Conservation (phyloP, 1,140 invertebrate genomes). For the Macrotrachela quadricornifera region DNA sequence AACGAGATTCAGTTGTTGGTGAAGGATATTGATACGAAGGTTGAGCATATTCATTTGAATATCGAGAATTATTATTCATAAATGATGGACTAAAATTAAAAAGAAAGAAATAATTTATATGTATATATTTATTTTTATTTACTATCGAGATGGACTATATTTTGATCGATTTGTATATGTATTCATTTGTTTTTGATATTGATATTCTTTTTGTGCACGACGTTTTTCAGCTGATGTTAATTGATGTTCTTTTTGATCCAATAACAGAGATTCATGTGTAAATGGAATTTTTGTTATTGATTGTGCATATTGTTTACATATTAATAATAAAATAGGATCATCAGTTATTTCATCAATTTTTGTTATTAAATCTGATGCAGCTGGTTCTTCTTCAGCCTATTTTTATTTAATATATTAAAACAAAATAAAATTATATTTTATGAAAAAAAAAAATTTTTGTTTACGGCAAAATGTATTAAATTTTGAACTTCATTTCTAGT, state of each 20-base stretch:
- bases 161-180: too few species aligned
- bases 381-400: conserved; percentile 18
- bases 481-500: conserved; percentile 81
- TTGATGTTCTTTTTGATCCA: conserved; percentile 83
- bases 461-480: conserved; percentile 69
- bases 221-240: conserved; percentile 79
- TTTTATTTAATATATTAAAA: too few species aligned
- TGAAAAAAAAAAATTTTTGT: conserved; percentile 34
- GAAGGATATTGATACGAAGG: too few species aligned
- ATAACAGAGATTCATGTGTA: conserved; percentile 78
- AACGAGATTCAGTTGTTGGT: too few species aligned
- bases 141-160: too few species aligned
- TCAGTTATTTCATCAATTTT: conserved; percentile 11
- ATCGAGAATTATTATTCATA: too few species aligned
- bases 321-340: conserved; percentile 16
- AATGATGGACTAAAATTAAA: too few species aligned
- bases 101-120: too few species aligned
- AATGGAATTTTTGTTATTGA: conserved; percentile 52
- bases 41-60: too few species aligned
- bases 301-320: conserved; percentile 16
- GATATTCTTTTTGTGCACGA: conserved; percentile 44
- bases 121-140: too few species aligned
- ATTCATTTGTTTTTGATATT: conserved; percentile 5
- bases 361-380: conserved; percentile 15
- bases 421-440: neutral